Conservation (phyloP, 1,140 invertebrate genomes). For the Ceratoteleas bidentatus region DNA sequence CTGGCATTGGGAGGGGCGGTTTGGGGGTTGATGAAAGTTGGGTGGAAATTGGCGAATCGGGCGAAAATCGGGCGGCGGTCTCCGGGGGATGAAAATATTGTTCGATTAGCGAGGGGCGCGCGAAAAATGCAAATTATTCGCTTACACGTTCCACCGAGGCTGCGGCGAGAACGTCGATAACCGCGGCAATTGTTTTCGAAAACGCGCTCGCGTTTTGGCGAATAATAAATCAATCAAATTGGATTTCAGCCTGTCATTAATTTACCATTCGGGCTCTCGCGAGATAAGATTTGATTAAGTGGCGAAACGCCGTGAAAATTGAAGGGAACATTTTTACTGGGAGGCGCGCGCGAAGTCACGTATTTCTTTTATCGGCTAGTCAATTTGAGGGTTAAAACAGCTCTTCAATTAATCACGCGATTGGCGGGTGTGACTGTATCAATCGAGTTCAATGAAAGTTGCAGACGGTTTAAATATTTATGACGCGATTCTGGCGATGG, state of each 20-base stretch:
- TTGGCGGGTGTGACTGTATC: slow-evolving; percentile 41
- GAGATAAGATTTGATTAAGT: slow-evolving; percentile 53
- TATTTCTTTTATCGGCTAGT: slow-evolving; percentile 59
- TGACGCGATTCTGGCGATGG: slow-evolving; percentile 4
- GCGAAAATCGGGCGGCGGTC: no score
- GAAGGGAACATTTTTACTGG: slow-evolving; percentile 32
- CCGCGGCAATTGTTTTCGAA: background rate
- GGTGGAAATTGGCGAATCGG: no score
- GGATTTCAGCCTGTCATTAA: slow-evolving; percentile 44
- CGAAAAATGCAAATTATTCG: no score
- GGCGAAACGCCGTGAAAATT: slow-evolving; percentile 48
- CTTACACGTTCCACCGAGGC: no score
- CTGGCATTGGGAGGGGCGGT: no score
- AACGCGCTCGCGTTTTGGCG: slow-evolving; percentile 15
- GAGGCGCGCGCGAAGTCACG: slow-evolving; percentile 45
- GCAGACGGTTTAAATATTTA: slow-evolving; percentile 24
- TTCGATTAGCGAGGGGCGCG: no score
- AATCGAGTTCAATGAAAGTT: slow-evolving; percentile 34
- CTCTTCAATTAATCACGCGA: slow-evolving; percentile 57
- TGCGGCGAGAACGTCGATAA: background rate
- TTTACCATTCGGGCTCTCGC: slow-evolving; percentile 34
- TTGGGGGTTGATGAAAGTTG: no score
- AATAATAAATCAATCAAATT: slow-evolving; percentile 50
- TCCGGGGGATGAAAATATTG: no score
- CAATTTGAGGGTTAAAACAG: slow-evolving; percentile 53